phyloP scores from a whole-genome alignment of 2,888 invertebrate species.

The Empis stercorea region DNA sequence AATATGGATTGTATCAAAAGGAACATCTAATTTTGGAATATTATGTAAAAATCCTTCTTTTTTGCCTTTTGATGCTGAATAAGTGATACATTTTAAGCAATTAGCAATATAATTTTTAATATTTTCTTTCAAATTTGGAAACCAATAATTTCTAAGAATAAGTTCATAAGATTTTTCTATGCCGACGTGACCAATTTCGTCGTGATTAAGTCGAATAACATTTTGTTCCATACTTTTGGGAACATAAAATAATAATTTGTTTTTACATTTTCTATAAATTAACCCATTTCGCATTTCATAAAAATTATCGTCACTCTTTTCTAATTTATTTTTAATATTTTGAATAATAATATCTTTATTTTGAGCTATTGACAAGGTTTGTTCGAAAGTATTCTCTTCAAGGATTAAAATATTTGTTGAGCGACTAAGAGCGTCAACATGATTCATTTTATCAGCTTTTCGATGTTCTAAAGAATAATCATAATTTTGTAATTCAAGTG shows the following conservation, averaged over 20 bases:
- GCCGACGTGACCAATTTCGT: conserved; percentile 21
- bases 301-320: conserved; percentile 6
- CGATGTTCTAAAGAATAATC: neutral
- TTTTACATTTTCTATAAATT: conserved; percentile 9
- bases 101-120: conserved; percentile 9
- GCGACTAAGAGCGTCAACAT: neutral
- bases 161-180: conserved; percentile 19
- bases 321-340: neutral
- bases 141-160: conserved; percentile 20
- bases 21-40: conserved; percentile 7
- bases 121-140: conserved; percentile 7
- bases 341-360: neutral
- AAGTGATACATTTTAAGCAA: conserved; percentile 28
- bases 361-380: no score
- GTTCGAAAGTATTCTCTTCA: no score
- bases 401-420: neutral
- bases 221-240: conserved; percentile 16
- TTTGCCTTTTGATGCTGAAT: conserved; percentile 20
- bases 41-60: conserved; percentile 14
- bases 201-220: conserved; percentile 18
- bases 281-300: conserved; percentile 13
- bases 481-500: conserved; percentile 6
- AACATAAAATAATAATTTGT: conserved; percentile 11
- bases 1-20: conserved; percentile 20
- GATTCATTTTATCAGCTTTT: neutral